Evolutionary conservation across 2,888 invertebrate genomes (phyloP).

Genomic region (Syrista parreyssii): DNA sequence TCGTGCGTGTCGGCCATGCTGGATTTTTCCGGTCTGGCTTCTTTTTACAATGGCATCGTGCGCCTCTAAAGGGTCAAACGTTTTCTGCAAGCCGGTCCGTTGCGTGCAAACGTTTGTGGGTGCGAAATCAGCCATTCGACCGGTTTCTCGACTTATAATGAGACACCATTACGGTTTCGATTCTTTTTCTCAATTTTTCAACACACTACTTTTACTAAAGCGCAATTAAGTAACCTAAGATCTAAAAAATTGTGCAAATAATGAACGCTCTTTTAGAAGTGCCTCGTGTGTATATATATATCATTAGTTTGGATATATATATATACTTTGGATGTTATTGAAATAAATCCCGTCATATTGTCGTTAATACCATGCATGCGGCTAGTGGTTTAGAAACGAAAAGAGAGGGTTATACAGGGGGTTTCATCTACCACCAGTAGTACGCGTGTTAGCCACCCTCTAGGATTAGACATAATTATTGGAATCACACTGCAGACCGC

Average conservation of each 20-base stretch:
- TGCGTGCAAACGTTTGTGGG: conserved; percentile 1
- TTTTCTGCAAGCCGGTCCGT: neutral
- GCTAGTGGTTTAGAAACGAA: conserved; percentile 18
- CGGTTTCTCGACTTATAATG: neutral
- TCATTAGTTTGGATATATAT: too few relatives aligned
- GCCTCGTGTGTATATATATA: too few relatives aligned
- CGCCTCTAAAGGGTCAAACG: conserved; percentile 16
- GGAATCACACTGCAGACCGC: conserved; percentile 55
- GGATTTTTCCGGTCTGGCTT: conserved; percentile 62
- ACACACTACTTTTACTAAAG: neutral
- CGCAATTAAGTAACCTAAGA: too few relatives aligned
- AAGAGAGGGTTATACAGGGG: conserved; percentile 39
- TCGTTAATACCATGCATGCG: conserved; percentile 33
- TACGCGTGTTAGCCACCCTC: conserved; percentile 55
- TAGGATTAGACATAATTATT: conserved; percentile 62
- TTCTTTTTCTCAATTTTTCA: neutral
- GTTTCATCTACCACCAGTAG: conserved; percentile 38
- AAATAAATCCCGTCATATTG: conserved; percentile 54
- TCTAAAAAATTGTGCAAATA: too few relatives aligned
- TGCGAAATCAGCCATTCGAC: neutral
- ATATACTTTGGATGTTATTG: conserved; percentile 48
- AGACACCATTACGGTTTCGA: neutral
- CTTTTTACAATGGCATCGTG: conserved; percentile 52
- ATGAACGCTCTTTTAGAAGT: too few relatives aligned
- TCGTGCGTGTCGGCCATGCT: conserved; percentile 56